Percentiles rank a stretch among this genome's conserved stretches.
phyloP scores from a whole-genome alignment of 2,113 vertebrate species.

The Megaptera novaeangliae region DNA sequence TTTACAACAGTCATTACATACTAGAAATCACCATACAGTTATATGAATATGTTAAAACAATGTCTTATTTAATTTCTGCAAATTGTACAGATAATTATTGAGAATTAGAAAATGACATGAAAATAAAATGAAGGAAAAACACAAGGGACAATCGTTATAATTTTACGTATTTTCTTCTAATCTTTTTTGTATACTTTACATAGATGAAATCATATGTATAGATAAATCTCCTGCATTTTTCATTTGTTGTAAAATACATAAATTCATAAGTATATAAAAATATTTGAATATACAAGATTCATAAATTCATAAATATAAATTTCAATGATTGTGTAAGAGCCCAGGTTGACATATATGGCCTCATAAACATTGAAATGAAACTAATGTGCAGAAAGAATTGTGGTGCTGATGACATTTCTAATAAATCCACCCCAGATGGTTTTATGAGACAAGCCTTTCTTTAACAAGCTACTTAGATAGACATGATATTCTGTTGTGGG shows the following conservation, averaged over 20 bases:
- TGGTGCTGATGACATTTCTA: neutral
- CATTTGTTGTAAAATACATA: neutral
- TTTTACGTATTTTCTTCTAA: neutral
- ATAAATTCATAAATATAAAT: neutral
- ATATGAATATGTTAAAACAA: neutral
- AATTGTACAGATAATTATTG: neutral
- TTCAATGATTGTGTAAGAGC: neutral
- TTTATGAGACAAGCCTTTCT: neutral
- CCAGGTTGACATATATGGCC: neutral
- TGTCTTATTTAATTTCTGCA: neutral
- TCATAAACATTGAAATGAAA: neutral
- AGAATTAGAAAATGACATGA: neutral
- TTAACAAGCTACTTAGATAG: neutral
- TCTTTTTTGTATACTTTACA: neutral
- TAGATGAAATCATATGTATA: neutral
- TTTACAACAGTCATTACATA: neutral
- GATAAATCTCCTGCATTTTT: neutral
- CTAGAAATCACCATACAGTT: neutral
- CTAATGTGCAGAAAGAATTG: neutral
- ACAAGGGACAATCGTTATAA: neutral
- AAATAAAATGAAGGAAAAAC: neutral
- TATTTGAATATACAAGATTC: neutral
- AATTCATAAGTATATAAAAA: neutral
- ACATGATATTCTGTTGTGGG: neutral
- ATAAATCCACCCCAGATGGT: neutral